These are phyloP conservation scores for Anguilla rostrata DNA, from an alignment of 2,113 vertebrate species.

Conservation along the genomic window DNA sequence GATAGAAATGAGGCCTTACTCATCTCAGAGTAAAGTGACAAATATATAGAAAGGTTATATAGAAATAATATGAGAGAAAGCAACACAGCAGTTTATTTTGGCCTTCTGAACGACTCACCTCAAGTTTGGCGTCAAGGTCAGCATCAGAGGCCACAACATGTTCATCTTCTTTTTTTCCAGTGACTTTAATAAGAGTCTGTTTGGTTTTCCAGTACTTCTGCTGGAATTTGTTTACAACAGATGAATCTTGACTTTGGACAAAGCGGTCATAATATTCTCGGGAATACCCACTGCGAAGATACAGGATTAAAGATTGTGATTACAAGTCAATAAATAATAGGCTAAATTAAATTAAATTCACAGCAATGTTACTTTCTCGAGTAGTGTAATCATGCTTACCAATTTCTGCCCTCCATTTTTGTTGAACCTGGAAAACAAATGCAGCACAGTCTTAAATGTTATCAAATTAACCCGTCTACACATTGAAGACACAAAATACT, in stretches of 20 bases:
- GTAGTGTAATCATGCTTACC: constrained; percentile 56
- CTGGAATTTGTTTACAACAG: constrained; percentile 95
- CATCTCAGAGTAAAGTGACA: too few species aligned
- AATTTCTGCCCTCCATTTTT: constrained; percentile 38
- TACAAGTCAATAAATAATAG: background rate
- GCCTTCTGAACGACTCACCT: constrained; percentile 69
- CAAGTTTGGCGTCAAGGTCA: constrained; percentile 92
- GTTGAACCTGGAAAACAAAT: constrained; percentile 5
- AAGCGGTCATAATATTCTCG: constrained; percentile 84
- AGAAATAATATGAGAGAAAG: too few species aligned
- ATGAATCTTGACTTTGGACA: constrained; percentile 85
- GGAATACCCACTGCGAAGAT: constrained; percentile 73
- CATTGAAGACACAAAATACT: background rate
- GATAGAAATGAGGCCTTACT: too few species aligned
- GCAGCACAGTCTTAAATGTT: background rate
- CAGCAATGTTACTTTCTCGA: background rate
- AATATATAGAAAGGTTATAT: too few species aligned
- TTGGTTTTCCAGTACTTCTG: constrained; percentile 98
- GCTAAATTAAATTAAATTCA: background rate
- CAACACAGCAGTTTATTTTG: background rate
- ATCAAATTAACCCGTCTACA: background rate
- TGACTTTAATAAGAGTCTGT: constrained; percentile 93
- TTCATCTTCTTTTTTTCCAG: constrained; percentile 94
- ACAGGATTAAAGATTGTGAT: constrained; percentile 3
- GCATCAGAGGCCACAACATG: constrained; percentile 94